phyloP scores from a whole-genome alignment of 2,888 invertebrate species.

The Oxystoma pomonae region DNA sequence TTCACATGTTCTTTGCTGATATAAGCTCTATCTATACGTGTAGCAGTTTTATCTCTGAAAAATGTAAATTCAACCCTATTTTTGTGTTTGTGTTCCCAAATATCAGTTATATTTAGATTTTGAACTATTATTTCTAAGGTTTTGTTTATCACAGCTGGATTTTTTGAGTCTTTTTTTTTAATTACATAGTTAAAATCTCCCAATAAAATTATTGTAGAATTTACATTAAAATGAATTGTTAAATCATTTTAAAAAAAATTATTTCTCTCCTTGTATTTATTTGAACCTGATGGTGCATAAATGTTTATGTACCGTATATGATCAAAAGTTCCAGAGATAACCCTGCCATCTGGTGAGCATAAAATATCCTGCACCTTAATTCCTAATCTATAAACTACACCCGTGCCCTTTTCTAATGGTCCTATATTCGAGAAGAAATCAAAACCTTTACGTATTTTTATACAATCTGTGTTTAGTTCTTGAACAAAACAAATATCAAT shows the following conservation, averaged over 20 bases:
- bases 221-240: neutral
- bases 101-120: neutral
- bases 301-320: conserved; percentile 8
- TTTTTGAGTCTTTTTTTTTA: conserved; percentile 6
- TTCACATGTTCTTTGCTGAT: neutral
- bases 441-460: neutral
- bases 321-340: conserved; percentile 11
- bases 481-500: neutral
- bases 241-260: conserved; percentile 11
- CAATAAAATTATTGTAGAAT: neutral
- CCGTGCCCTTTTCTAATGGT: neutral
- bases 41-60: conserved; percentile 7
- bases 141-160: conserved; percentile 7
- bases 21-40: conserved; percentile 12
- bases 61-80: conserved; percentile 9
- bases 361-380: neutral
- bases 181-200: conserved; percentile 12
- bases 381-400: neutral
- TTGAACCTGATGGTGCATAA: conserved; percentile 10
- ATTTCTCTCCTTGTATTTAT: conserved; percentile 11
- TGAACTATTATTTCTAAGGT: neutral
- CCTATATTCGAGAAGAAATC: neutral
- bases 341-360: conserved; percentile 7
- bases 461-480: neutral
- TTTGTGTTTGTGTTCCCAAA: neutral